These are phyloP conservation scores for Tribolium castaneum DNA, from an alignment of 1,140 invertebrate species.

Conservation along the genomic window DNA sequence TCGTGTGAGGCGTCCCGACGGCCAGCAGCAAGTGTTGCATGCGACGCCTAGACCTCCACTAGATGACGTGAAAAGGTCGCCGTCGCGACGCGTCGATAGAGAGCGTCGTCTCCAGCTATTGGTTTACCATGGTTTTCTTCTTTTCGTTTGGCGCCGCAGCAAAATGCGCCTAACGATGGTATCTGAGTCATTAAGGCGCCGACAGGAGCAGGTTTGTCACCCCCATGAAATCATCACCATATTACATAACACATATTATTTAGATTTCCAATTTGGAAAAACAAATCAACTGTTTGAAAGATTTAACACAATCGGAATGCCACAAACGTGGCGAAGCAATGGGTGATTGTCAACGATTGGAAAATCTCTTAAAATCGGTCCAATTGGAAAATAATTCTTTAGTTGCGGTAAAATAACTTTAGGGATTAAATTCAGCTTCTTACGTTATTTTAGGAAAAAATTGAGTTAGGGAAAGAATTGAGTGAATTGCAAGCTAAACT, in stretches of 20 bases:
- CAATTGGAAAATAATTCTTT: not conserved
- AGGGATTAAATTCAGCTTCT: no score
- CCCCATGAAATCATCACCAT: constrained; percentile 17
- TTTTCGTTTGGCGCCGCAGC: constrained; percentile 51
- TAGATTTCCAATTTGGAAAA: constrained; percentile 14
- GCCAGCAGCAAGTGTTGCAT: constrained; percentile 39
- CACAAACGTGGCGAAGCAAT: constrained; percentile 5
- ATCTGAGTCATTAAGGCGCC: constrained; percentile 47
- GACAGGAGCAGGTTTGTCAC: constrained; percentile 52
- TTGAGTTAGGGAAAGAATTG: not conserved
- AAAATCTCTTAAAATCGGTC: not conserved
- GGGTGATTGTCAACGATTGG: not conserved
- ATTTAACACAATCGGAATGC: constrained; percentile 5
- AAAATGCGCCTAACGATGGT: constrained; percentile 28
- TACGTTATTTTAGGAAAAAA: no score
- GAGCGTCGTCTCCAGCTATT: constrained; percentile 31
- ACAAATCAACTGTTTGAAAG: constrained; percentile 17
- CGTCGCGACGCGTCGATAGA: constrained; percentile 38
- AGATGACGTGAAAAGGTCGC: constrained; percentile 16
- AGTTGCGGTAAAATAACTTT: not conserved
- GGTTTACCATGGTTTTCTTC: constrained; percentile 47
- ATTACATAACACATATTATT: not conserved
- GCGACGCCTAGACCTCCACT: constrained; percentile 49
- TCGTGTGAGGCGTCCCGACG: not conserved
- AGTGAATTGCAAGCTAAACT: not conserved